A percentile compares a stretch with the other conserved stretches of the same genome.
phyloP scores from a whole-genome alignment of 1,140 invertebrate species.

The Asobara japonica region DNA sequence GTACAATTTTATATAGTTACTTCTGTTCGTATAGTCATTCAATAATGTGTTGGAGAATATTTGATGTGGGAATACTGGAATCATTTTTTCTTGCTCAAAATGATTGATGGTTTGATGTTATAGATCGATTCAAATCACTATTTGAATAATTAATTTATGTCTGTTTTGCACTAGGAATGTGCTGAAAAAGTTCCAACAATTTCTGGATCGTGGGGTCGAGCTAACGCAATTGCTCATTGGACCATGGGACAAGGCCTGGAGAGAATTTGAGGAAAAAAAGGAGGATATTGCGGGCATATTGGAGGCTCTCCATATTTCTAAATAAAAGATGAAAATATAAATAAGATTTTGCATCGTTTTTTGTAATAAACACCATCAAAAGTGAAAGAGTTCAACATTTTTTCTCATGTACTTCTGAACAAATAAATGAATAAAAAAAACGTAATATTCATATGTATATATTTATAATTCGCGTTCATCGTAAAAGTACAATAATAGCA shows the following conservation, averaged over 20 bases:
- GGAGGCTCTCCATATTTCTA: neutral
- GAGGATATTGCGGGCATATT: constrained; percentile 25
- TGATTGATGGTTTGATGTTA: neutral
- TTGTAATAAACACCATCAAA: neutral
- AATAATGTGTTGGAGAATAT: neutral
- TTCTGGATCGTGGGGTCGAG: constrained; percentile 48
- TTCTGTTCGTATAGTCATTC: constrained; percentile 25
- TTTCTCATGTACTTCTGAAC: neutral
- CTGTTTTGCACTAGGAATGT: constrained; percentile 45
- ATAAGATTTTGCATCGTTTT: neutral
- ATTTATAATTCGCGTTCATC: constrained; percentile 63
- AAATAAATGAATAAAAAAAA: neutral
- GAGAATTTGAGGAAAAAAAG: constrained; percentile 50
- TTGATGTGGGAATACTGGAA: no score
- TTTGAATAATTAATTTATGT: constrained; percentile 17
- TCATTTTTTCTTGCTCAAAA: no score
- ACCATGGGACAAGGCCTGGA: constrained; percentile 51
- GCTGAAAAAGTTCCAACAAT: constrained; percentile 44
- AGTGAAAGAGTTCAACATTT: neutral
- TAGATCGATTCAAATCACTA: neutral
- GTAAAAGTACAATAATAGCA: constrained; percentile 66
- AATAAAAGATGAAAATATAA: neutral
- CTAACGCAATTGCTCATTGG: constrained; percentile 55
- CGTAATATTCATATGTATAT: constrained; percentile 50
- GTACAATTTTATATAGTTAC: constrained; percentile 22